These are phyloP conservation scores for Laspeyria flexula DNA, from an alignment of 2,888 invertebrate genomes.

Conservation along the genomic window DNA sequence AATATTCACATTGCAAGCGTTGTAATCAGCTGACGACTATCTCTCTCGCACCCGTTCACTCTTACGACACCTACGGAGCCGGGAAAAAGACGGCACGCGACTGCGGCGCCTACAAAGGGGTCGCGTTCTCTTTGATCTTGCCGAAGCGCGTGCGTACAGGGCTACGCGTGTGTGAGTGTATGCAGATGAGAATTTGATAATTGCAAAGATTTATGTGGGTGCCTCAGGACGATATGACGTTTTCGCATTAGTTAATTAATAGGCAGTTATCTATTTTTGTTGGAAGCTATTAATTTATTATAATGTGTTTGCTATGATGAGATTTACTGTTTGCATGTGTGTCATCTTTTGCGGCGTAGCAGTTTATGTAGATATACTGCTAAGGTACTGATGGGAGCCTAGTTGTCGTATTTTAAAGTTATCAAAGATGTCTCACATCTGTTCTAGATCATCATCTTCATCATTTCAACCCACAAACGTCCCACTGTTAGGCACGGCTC, in stretches of 20 bases:
- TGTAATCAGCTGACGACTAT: conserved; percentile 75
- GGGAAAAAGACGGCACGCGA: conserved; percentile 82
- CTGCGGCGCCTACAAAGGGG: conserved; percentile 83
- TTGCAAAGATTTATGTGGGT: conserved; percentile 82
- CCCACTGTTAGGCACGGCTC: no score
- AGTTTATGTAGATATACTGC: not conserved
- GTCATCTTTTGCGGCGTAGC: conserved; percentile 5
- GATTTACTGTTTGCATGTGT: conserved; percentile 6
- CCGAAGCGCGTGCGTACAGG: conserved; percentile 81
- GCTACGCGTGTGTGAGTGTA: conserved; percentile 70
- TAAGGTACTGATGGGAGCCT: no score
- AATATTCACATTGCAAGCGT: conserved; percentile 84
- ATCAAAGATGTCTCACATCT: no score
- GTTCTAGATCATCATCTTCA: no score
- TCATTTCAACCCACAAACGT: no score
- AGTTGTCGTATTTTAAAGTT: no score
- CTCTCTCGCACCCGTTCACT: conserved; percentile 65
- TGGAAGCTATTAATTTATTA: conserved; percentile 11
- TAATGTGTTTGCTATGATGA: conserved; percentile 9
- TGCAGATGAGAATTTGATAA: conserved; percentile 86
- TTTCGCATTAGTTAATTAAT: conserved; percentile 47
- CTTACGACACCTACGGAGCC: conserved; percentile 62
- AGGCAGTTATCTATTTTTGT: conserved; percentile 29
- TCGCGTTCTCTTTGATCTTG: conserved; percentile 82
- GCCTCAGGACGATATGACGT: conserved; percentile 43